phyloP scores from a whole-genome alignment of 2,888 invertebrate species.

The Malachius bipustulatus region DNA sequence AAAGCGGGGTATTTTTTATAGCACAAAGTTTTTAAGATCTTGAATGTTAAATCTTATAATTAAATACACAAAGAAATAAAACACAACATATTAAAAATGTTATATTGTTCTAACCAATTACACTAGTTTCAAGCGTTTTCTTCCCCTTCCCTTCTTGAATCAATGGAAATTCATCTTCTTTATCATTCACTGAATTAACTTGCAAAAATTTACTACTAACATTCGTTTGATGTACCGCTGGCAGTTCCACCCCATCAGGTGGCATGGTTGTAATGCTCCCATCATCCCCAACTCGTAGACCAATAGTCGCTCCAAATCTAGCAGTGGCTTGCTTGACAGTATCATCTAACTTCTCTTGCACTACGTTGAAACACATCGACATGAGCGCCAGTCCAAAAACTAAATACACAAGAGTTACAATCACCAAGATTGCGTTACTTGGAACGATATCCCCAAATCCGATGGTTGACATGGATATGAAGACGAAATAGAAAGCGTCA shows the following conservation, averaged over 20 bases:
- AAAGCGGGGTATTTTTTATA: no score
- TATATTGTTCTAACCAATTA: no score
- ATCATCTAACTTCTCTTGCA: constrained; percentile 70
- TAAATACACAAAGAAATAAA: no score
- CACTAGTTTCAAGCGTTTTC: no score
- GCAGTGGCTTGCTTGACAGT: constrained; percentile 75
- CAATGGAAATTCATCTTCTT: no score
- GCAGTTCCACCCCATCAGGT: constrained; percentile 28
- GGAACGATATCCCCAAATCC: constrained; percentile 93
- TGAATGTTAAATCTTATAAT: no score
- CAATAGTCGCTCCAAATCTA: constrained; percentile 76
- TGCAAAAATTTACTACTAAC: no score
- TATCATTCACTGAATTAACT: no score
- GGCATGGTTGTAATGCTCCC: constrained; percentile 32
- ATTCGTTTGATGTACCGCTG: constrained; percentile 27
- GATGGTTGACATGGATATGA: constrained; percentile 93
- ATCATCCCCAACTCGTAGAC: constrained; percentile 59
- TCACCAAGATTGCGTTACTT: constrained; percentile 66
- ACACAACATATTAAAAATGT: no score
- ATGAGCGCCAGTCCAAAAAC: constrained; percentile 91
- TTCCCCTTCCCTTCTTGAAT: no score
- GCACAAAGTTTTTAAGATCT: no score
- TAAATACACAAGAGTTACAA: constrained; percentile 84
- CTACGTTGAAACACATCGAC: constrained; percentile 95
- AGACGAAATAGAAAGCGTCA: constrained; percentile 92